A percentile compares a stretch with the other conserved stretches of the same genome.
Conservation (phyloP, 1,140 invertebrate genomes). For the Apocrypta bakeri region DNA sequence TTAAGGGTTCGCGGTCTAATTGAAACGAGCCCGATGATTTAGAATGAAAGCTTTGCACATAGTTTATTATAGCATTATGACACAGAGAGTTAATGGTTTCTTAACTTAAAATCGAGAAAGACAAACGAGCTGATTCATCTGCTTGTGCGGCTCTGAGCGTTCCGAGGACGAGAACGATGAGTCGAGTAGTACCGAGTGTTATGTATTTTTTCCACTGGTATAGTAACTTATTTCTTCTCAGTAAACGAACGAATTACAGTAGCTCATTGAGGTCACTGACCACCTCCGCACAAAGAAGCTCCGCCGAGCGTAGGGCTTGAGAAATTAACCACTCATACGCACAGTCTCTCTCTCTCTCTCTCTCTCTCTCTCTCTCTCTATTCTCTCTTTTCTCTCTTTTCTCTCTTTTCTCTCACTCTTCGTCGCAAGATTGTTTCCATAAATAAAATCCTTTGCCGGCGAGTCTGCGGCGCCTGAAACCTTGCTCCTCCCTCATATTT, state of each 20-base stretch:
- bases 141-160: not conserved
- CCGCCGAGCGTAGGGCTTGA: not conserved
- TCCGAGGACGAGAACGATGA: not conserved
- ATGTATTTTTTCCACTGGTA: not conserved
- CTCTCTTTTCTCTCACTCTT: not conserved
- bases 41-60: too few species aligned
- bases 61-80: not conserved
- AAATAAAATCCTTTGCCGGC: slow-evolving; percentile 44
- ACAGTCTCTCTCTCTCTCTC: not conserved
- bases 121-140: not conserved
- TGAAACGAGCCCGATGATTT: too few species aligned
- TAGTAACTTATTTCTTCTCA: not conserved
- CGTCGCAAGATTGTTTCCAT: slow-evolving; percentile 38
- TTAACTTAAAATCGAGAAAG: not conserved
- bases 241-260: not conserved
- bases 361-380: not conserved
- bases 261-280: not conserved
- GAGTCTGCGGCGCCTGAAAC: slow-evolving; percentile 10
- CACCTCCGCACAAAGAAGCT: slow-evolving; percentile 16
- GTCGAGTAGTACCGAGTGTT: not conserved
- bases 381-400: not conserved
- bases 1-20: too few species aligned
- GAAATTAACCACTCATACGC: slow-evolving; percentile 9
- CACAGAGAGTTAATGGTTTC: not conserved
- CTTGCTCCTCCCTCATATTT: slow-evolving; percentile 28